phyloP scores from a whole-genome alignment of 2,113 vertebrate species.

The Bos indicus region DNA sequence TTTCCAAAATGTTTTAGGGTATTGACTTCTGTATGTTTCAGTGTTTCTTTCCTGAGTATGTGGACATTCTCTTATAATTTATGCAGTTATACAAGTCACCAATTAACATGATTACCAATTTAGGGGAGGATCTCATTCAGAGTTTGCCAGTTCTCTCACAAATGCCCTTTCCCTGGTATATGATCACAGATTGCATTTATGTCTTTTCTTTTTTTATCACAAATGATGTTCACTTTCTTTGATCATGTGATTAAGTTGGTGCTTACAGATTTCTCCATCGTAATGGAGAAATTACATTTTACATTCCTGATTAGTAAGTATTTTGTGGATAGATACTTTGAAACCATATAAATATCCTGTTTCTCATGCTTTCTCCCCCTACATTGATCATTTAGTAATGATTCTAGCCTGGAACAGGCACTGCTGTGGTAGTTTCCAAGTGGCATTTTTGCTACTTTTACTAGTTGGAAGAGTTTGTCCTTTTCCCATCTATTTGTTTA shows the following conservation, averaged over 20 bases:
- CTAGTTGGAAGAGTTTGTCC: not conserved
- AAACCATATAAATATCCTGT: not conserved
- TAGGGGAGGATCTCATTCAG: not conserved
- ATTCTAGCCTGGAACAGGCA: not conserved
- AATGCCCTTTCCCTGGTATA: not conserved
- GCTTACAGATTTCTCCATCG: not conserved
- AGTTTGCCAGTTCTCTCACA: not conserved
- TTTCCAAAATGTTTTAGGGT: not conserved
- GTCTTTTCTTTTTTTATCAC: not conserved
- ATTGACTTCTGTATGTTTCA: not conserved
- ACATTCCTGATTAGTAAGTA: not conserved
- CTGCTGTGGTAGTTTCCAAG: not conserved
- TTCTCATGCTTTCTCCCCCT: not conserved
- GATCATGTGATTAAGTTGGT: not conserved
- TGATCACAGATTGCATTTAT: not conserved
- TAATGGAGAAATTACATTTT: not conserved
- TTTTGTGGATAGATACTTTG: not conserved
- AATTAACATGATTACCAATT: not conserved
- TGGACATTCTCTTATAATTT: not conserved
- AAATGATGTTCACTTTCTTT: not conserved
- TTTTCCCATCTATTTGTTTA: not conserved
- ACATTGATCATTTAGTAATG: not conserved
- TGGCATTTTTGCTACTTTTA: not conserved
- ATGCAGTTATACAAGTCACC: not conserved
- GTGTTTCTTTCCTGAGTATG: not conserved